Evolutionary conservation across 2,888 invertebrate genomes (phyloP).

Genomic region (Coleophora deauratella): DNA sequence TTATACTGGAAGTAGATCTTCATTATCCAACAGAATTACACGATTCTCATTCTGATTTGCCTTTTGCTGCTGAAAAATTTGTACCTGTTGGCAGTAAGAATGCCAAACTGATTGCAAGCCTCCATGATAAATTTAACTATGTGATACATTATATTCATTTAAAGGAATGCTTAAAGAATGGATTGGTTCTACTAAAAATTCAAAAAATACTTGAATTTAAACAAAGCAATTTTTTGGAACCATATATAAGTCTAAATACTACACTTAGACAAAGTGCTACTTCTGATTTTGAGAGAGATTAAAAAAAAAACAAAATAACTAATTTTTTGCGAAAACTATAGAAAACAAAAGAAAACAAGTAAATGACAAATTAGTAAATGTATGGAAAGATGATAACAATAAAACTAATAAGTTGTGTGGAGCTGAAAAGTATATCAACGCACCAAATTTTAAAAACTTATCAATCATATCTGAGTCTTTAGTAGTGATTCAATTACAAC

Average conservation of each 20-base stretch:
- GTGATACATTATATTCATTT: slow-evolving; percentile 26
- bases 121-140: slow-evolving; percentile 23
- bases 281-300: slow-evolving; percentile 1
- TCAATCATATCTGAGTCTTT: slow-evolving; percentile 11
- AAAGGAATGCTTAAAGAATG: slow-evolving; percentile 24
- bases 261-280: not conserved
- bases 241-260: slow-evolving; percentile 18
- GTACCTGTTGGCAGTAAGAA: slow-evolving; percentile 8
- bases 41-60: slow-evolving; percentile 10
- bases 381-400: slow-evolving; percentile 6
- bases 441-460: slow-evolving; percentile 10
- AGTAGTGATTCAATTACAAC: slow-evolving; percentile 7
- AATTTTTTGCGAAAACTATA: slow-evolving; percentile 10
- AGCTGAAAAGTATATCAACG: slow-evolving; percentile 3
- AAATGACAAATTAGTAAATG: slow-evolving; percentile 5
- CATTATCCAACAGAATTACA: slow-evolving; percentile 8
- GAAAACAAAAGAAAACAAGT: slow-evolving; percentile 7
- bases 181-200: slow-evolving; percentile 20
- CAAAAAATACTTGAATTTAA: slow-evolving; percentile 24
- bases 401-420: slow-evolving; percentile 5
- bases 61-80: slow-evolving; percentile 11
- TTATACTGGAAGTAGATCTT: slow-evolving; percentile 11
- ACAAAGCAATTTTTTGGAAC: slow-evolving; percentile 26
- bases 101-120: slow-evolving; percentile 11
- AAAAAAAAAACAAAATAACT: slow-evolving; percentile 5